These are phyloP conservation scores for Listronotus oregonensis DNA, from an alignment of 1,140 invertebrate genomes.

Conservation along the genomic window DNA sequence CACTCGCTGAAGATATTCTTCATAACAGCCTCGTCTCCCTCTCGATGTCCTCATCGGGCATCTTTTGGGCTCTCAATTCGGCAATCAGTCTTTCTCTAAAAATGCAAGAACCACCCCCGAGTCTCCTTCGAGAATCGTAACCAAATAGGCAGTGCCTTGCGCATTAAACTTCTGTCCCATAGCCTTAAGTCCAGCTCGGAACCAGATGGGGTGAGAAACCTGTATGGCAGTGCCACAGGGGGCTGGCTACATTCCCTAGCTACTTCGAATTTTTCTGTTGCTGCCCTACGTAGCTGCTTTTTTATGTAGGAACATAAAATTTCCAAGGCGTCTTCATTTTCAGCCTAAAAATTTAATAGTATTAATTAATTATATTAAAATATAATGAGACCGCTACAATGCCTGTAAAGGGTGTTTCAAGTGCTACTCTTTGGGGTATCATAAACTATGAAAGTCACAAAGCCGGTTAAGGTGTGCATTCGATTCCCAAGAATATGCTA, in stretches of 20 bases:
- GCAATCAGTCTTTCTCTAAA: constrained; percentile 87
- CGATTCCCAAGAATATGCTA: too few relatives aligned
- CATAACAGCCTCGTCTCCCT: constrained; percentile 86
- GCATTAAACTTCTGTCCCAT: constrained; percentile 81
- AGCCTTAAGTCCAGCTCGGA: constrained; percentile 77
- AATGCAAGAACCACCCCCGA: constrained; percentile 91
- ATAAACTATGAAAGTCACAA: too few relatives aligned
- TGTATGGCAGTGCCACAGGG: constrained; percentile 79
- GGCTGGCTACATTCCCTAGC: constrained; percentile 75
- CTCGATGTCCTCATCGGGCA: constrained; percentile 85
- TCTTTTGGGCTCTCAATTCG: constrained; percentile 82
- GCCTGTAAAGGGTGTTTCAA: too few relatives aligned
- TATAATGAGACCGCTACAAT: too few relatives aligned
- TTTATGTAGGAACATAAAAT: constrained; percentile 78
- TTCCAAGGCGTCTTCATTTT: constrained; percentile 77
- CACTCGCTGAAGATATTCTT: constrained; percentile 87
- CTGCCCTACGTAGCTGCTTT: constrained; percentile 77
- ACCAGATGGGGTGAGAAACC: constrained; percentile 83
- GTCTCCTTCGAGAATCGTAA: constrained; percentile 84
- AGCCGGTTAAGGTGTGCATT: too few relatives aligned
- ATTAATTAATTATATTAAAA: too few relatives aligned
- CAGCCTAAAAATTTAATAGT: constrained; percentile 64
- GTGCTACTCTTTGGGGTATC: too few relatives aligned
- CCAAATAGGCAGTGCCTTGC: constrained; percentile 79
- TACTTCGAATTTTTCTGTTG: constrained; percentile 79